phyloP scores from a whole-genome alignment of 2,113 vertebrate species.

The Setophaga coronata region DNA sequence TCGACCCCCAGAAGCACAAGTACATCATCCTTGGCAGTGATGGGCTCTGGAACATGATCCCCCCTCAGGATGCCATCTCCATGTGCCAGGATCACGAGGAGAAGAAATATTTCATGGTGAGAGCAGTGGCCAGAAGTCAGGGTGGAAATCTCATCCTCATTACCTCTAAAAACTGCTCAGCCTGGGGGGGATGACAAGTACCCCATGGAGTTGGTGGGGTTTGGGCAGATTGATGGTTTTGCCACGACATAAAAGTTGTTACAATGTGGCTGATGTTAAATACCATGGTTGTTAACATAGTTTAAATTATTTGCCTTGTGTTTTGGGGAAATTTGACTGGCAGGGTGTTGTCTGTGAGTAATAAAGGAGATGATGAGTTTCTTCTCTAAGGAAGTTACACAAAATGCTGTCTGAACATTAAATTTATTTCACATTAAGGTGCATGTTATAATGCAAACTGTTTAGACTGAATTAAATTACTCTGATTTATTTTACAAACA shows the following conservation, averaged over 20 bases:
- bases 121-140: not conserved
- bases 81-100: conserved; percentile 95
- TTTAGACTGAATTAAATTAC: not conserved
- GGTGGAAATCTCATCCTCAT: not conserved
- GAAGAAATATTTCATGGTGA: conserved; percentile 76
- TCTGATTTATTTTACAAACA: not conserved
- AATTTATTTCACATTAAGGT: not conserved
- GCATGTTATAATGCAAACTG: not conserved
- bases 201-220: rapidly evolving
- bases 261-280: not conserved
- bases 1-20: conserved; percentile 90
- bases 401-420: not conserved
- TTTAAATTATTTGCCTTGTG: not conserved
- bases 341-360: not conserved
- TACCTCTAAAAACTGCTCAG: not conserved
- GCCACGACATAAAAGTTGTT: rapidly evolving
- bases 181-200: rapidly evolving
- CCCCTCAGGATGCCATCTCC: conserved; percentile 91
- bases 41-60: conserved; percentile 98
- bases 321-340: not conserved
- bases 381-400: not conserved
- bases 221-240: not conserved
- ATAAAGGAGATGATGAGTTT: not conserved
- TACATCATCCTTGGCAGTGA: conserved; percentile 97
- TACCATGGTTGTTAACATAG: rapidly evolving